These are phyloP conservation scores for Pygocentrus nattereri DNA, from an alignment of 2,797 vertebrate species.

Conservation along the genomic window DNA sequence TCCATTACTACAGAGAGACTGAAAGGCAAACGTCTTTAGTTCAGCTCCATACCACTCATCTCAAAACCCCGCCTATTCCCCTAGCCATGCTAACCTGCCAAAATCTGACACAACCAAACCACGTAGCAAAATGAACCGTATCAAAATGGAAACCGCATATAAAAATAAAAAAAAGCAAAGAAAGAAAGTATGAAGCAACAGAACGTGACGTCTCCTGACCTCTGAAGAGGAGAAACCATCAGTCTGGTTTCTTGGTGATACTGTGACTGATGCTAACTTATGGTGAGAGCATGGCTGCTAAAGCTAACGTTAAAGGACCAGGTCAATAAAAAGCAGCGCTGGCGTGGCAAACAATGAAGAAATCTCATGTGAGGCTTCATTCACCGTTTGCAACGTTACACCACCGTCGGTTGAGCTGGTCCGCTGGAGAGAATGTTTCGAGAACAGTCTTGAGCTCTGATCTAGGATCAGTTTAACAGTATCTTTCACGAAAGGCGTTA, in stretches of 20 bases:
- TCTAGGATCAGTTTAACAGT: conserved; percentile 2
- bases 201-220: not conserved
- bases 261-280: not conserved
- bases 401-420: not conserved
- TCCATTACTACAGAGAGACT: not conserved
- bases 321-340: not conserved
- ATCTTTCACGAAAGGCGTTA: not conserved
- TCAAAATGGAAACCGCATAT: conserved; percentile 9
- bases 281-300: not conserved
- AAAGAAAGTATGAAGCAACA: not conserved
- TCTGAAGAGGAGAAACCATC: not conserved
- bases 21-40: not conserved
- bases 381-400: not conserved
- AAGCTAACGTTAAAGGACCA: not conserved
- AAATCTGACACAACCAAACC: not conserved
- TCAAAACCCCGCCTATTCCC: conserved; percentile 3
- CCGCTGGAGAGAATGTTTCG: no score
- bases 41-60: not conserved
- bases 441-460: conserved; percentile 9
- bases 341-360: not conserved
- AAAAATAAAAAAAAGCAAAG: not conserved
- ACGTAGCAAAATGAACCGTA: conserved; percentile 15
- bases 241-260: no score
- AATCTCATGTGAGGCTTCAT: no score
- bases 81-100: not conserved